These are phyloP conservation scores for Tricholauxania praeusta DNA, from an alignment of 2,888 invertebrate genomes.

Conservation along the genomic window DNA sequence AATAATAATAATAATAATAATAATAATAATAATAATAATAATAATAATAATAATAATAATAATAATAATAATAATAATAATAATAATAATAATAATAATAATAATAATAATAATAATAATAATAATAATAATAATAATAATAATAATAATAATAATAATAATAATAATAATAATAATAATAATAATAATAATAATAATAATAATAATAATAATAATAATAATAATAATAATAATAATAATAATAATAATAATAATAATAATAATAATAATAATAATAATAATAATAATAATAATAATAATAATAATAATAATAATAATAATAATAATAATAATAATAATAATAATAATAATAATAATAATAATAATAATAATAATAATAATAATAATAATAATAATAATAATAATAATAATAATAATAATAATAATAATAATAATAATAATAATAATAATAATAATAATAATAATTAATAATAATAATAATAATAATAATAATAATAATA, in stretches of 20 bases:
- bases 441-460: neutral
- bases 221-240: constrained; percentile 9
- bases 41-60: constrained; percentile 9
- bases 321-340: constrained; percentile 6
- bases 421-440: constrained; percentile 5
- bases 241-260: constrained; percentile 9
- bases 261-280: constrained; percentile 6
- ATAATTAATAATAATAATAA: neutral
- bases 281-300: constrained; percentile 9
- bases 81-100: constrained; percentile 6
- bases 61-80: constrained; percentile 6
- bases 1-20: constrained; percentile 6
- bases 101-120: constrained; percentile 9
- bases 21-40: constrained; percentile 9
- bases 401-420: constrained; percentile 9
- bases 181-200: constrained; percentile 9
- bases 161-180: constrained; percentile 6
- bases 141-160: constrained; percentile 9
- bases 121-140: constrained; percentile 9
- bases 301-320: constrained; percentile 9
- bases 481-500: constrained; percentile 6
- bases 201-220: constrained; percentile 9
- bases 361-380: constrained; percentile 6
- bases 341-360: constrained; percentile 9
- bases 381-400: constrained; percentile 6